A percentile compares a stretch with the other conserved stretches of the same genome.
Conservation (phyloP, 1,140 invertebrate genomes). For the Drosophila pseudoobscura region DNA sequence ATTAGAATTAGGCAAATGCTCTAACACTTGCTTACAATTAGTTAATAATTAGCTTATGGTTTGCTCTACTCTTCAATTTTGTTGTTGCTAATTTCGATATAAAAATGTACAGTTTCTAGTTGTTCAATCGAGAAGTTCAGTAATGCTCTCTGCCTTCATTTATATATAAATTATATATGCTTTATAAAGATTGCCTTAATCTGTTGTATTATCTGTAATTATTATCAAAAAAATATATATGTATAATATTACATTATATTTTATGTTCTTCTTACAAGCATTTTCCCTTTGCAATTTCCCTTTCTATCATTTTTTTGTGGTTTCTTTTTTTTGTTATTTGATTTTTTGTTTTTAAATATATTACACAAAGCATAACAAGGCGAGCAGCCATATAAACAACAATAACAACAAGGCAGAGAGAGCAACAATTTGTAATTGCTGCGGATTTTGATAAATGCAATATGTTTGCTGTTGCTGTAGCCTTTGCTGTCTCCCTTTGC, state of each 20-base stretch:
- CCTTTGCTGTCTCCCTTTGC: constrained; percentile 45
- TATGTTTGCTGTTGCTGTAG: constrained; percentile 47
- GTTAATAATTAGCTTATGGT: constrained; percentile 62
- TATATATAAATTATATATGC: constrained; percentile 33
- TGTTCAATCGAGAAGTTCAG: constrained; percentile 14
- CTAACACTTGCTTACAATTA: constrained; percentile 66
- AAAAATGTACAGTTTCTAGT: constrained; percentile 7
- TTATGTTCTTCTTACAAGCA: constrained; percentile 49
- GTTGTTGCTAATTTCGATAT: constrained; percentile 43
- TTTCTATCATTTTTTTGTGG: constrained; percentile 33
- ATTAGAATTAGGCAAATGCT: constrained; percentile 52
- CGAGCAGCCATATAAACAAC: constrained; percentile 43
- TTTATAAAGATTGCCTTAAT: constrained; percentile 49
- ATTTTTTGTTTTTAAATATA: constrained; percentile 39
- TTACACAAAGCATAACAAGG: constrained; percentile 66
- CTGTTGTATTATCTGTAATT: constrained; percentile 52
- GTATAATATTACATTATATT: constrained; percentile 40
- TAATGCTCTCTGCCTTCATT: constrained; percentile 9
- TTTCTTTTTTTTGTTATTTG: constrained; percentile 29
- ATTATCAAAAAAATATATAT: constrained; percentile 76
- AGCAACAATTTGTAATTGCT: constrained; percentile 61
- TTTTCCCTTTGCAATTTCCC: constrained; percentile 55
- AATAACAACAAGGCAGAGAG: constrained; percentile 55
- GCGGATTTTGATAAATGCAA: constrained; percentile 65
- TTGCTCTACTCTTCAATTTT: constrained; percentile 32